Percentiles rank a stretch among this genome's conserved stretches.
Evolutionary conservation across 2,888 invertebrate species (phyloP).

Genomic region (Pyralis farinalis): DNA sequence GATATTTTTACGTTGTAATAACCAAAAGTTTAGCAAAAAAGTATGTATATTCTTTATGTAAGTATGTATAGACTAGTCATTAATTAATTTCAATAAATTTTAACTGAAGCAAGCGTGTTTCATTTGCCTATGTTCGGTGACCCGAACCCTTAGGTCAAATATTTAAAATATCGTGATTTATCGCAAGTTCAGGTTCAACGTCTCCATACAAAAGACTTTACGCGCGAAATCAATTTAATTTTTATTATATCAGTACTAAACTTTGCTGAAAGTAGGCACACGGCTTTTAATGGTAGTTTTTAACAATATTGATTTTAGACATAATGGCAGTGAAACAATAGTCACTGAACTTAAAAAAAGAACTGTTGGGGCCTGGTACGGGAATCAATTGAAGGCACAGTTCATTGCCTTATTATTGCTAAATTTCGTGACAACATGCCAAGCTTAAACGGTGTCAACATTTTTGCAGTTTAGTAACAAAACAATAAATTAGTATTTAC

Average conservation of each 20-base stretch:
- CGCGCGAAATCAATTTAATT: constrained; percentile 16
- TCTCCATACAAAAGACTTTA: constrained; percentile 28
- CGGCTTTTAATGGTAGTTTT: background rate
- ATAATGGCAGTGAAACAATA: background rate
- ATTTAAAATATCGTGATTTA: constrained; percentile 23
- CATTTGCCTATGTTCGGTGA: constrained; percentile 19
- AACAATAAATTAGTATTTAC: no score
- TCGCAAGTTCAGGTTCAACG: constrained; percentile 29
- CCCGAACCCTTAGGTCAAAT: constrained; percentile 17
- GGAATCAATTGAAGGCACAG: constrained; percentile 15
- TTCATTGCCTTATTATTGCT: constrained; percentile 9
- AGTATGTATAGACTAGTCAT: no score
- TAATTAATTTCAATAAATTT: constrained; percentile 7
- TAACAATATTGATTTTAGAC: background rate
- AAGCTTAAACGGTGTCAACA: constrained; percentile 27
- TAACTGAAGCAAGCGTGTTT: background rate
- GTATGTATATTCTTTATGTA: no score
- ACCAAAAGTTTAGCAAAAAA: no score
- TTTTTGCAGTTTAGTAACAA: no score
- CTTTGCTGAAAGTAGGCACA: no score
- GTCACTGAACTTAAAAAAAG: constrained; percentile 5
- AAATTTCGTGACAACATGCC: constrained; percentile 30
- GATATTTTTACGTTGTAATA: no score
- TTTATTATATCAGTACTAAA: constrained; percentile 3
- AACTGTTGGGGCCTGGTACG: constrained; percentile 8